Evolutionary conservation across 2,797 vertebrate species (phyloP), one percentile per base, ranked within the genome.

Genomic region (Danionella dracula): DNA sequence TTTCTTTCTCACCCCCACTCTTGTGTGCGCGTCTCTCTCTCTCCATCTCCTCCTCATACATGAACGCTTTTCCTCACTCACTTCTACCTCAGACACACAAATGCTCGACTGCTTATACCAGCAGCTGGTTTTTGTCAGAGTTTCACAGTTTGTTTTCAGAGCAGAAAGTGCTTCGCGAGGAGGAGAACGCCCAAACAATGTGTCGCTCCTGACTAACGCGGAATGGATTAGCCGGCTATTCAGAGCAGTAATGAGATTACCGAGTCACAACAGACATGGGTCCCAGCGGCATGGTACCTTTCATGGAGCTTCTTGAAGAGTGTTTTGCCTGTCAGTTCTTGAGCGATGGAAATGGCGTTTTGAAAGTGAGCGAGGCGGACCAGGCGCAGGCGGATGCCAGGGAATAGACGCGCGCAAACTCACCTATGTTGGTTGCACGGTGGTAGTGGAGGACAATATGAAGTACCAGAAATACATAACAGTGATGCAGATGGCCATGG

Each of bases 381-480:
- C 66, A 59, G 50, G 57, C 44, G 21, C 61, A 65, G 81, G 79
- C 83, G 83, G 85, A 89, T 85, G 88, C 83, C 87, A 78, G 86
- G 84, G 83, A 87, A 82, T 84, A 86, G 88, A 85, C 83, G 78
- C 79, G 80, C 82, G 77, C 75, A 29, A 73, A 75, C 78, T 81
- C 83, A 84, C 86, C 85, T 91, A 88, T 89, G 86, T 85, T 85
- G 87, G 81, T 70, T 72, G 83, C 84, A 84, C 85, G 86, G 79
- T 81, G 81, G 90, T 84, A 87, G 84, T 29, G 46, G 49, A 51
- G 55, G 42, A 51, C 58, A 60, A 59, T 68, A 98, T 98, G 96
- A 97, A 94, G 90, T 98, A 98, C 86, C 96, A 98, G 93, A 98
- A 98, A 88, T 98, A 98, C 80, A 95, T 98, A 87, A 97, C 94